phyloP scores from a whole-genome alignment of 2,113 vertebrate species.

The Notechis scutatus region DNA sequence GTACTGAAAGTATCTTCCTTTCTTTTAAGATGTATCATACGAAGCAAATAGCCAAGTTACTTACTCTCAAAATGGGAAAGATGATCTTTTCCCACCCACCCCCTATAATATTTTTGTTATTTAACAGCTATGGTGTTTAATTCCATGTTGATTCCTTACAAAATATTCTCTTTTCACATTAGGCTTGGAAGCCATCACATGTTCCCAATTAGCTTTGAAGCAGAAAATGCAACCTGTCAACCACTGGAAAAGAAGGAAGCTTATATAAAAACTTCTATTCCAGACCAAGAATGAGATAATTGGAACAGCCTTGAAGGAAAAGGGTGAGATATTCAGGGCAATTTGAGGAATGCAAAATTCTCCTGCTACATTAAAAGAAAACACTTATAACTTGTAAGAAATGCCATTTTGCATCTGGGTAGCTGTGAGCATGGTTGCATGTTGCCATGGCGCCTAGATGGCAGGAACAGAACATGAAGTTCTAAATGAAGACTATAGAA shows the following conservation, averaged over 20 bases:
- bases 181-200: background rate
- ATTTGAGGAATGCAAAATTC: background rate
- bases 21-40: constrained; percentile 4
- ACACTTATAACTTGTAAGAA: background rate
- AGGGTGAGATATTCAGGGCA: background rate
- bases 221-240: background rate
- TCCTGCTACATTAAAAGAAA: background rate
- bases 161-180: background rate
- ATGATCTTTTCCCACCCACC: background rate
- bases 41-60: background rate
- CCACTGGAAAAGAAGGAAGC: fast-evolving
- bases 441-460: background rate
- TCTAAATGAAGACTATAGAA: background rate
- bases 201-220: background rate
- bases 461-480: background rate
- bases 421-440: background rate
- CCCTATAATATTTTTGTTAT: background rate
- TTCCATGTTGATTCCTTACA: background rate
- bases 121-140: background rate
- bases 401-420: background rate
- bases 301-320: background rate
- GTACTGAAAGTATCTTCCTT: background rate
- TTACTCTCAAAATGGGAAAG: background rate
- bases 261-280: background rate
- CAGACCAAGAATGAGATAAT: background rate